phyloP scores from a whole-genome alignment of 1,140 invertebrate species.

The Drosophila ogumai region DNA sequence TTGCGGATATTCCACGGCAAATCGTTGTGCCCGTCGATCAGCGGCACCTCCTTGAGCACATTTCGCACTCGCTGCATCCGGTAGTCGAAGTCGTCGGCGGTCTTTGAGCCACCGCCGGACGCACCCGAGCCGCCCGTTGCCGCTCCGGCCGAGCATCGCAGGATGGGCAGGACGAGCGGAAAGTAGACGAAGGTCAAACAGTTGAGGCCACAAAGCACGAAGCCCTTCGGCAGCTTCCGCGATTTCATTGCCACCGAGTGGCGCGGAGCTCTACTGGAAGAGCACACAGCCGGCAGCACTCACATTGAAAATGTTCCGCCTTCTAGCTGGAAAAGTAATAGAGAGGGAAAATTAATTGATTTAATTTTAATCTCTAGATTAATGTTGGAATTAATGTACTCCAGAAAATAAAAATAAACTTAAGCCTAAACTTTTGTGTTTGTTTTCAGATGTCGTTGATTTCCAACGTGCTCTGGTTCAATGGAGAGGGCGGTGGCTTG shows the following conservation, averaged over 20 bases:
- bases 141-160: constrained; percentile 67
- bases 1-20: constrained; percentile 93
- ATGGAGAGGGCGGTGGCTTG: constrained; percentile 6
- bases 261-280: constrained; percentile 62
- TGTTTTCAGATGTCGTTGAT: background rate
- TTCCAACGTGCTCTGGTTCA: background rate
- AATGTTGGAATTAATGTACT: background rate
- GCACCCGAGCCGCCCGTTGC: constrained; percentile 13
- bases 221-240: constrained; percentile 82
- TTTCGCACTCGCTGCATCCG: constrained; percentile 86
- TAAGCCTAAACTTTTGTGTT: background rate
- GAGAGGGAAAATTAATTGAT: background rate
- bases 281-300: constrained; percentile 68
- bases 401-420: background rate
- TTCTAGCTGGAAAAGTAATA: constrained; percentile 44
- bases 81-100: constrained; percentile 80
- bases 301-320: constrained; percentile 75
- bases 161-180: constrained; percentile 76
- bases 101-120: constrained; percentile 21
- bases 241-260: constrained; percentile 84
- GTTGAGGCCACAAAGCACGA: constrained; percentile 82
- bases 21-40: constrained; percentile 92
- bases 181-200: constrained; percentile 81
- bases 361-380: background rate
- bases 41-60: constrained; percentile 86